Percentiles rank a stretch among this genome's conserved stretches.
These are phyloP conservation scores for Morinoia aosen DNA, from an alignment of 2,888 invertebrate genomes.

Conservation along the genomic window DNA sequence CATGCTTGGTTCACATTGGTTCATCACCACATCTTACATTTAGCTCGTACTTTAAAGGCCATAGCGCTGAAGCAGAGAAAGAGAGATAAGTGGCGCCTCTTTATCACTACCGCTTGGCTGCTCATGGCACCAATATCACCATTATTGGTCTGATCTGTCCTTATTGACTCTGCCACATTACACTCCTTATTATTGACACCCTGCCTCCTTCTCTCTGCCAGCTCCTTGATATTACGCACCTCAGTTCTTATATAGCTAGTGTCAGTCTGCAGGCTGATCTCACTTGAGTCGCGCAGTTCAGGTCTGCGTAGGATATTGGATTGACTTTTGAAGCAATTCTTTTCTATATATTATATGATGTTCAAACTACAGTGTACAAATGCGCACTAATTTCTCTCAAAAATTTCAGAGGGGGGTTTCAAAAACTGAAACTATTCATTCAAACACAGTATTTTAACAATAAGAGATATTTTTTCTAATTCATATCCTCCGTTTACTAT, in stretches of 20 bases:
- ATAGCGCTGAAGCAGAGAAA: background rate
- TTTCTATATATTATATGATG: background rate
- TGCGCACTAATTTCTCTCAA: too few relatives aligned
- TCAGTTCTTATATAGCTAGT: background rate
- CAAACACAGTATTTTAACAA: too few relatives aligned
- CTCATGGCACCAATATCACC: constrained; percentile 49
- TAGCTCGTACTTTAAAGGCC: background rate
- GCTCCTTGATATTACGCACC: background rate
- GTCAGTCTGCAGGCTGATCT: background rate
- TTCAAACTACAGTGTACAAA: too few relatives aligned
- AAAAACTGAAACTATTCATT: too few relatives aligned
- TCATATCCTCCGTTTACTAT: too few relatives aligned
- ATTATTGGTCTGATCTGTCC: constrained; percentile 51
- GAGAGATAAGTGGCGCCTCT: background rate
- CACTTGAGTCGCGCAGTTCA: background rate
- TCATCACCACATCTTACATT: background rate
- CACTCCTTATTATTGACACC: constrained; percentile 53
- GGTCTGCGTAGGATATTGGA: background rate
- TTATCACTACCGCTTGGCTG: constrained; percentile 37
- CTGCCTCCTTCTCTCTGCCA: background rate
- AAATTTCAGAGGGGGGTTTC: too few relatives aligned
- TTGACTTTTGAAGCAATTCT: background rate
- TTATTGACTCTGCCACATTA: constrained; percentile 49
- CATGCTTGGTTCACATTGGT: background rate
- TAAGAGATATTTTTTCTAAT: too few relatives aligned